Evolutionary conservation across 2,797 vertebrate genomes (phyloP).

Genomic region (Natrix natrix): DNA sequence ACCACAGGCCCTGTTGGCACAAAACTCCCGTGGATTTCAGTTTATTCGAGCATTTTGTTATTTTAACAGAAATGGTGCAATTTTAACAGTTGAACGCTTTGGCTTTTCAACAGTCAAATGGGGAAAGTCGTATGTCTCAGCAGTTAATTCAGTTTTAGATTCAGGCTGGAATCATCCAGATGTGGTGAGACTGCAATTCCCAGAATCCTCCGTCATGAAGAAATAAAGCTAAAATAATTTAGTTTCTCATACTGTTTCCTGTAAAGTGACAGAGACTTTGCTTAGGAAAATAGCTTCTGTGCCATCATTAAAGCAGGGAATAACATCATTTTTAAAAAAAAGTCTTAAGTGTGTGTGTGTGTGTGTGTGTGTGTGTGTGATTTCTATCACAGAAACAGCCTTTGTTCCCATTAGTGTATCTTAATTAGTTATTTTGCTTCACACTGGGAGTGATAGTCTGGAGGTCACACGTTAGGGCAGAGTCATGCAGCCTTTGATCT

Average conservation of each 20-base stretch:
- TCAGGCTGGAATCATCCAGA: background rate
- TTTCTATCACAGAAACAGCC: slow-evolving; percentile 27
- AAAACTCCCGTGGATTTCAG: slow-evolving; percentile 15
- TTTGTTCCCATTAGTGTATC: slow-evolving; percentile 29
- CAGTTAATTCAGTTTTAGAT: slow-evolving; percentile 5
- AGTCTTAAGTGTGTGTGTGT: background rate
- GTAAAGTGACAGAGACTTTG: background rate
- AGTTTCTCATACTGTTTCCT: slow-evolving; percentile 1
- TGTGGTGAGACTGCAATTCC: background rate
- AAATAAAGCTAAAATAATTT: slow-evolving; percentile 17
- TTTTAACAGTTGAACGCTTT: slow-evolving; percentile 17
- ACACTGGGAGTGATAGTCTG: slow-evolving; percentile 14
- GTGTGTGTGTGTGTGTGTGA: background rate
- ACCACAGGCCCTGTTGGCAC: slow-evolving; percentile 20
- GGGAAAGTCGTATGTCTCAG: slow-evolving; percentile 15
- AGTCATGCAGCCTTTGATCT: slow-evolving; percentile 8
- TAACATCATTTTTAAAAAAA: slow-evolving; percentile 19
- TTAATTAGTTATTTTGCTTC: slow-evolving; percentile 46
- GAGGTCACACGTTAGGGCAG: slow-evolving; percentile 20
- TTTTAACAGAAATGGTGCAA: slow-evolving; percentile 31
- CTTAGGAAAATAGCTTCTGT: background rate
- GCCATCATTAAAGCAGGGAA: background rate
- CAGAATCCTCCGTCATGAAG: background rate
- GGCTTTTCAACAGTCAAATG: slow-evolving; percentile 8
- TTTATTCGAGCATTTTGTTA: slow-evolving; percentile 45